Base-by-base conservation (phyloP, 2,888 invertebrate species). In the Cataglyphis albicans region DNA sequence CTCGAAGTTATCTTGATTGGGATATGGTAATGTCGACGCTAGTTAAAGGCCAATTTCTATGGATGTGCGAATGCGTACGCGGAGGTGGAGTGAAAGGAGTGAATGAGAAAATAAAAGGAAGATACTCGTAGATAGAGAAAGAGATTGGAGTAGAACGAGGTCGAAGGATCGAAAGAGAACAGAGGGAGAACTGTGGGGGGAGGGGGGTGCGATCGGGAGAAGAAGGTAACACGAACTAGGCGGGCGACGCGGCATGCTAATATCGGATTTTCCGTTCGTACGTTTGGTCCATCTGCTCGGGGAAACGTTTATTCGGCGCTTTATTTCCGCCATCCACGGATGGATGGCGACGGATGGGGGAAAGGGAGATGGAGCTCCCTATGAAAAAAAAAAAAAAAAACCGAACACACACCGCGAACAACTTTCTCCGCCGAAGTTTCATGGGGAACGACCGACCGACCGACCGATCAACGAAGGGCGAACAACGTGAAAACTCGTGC, bases 221-320 rank as follows among this genome's bases (percentile, higher is more conserved):
- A 84, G 89, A 84, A 82, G 82, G 88, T 73, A 91, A 91, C 91
- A 88, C 88, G 88, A 86, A 91, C 89, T 87, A 87, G 91, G 91
- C 87, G 91, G 91, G 84, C 80, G 82, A 68, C 63, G 81, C 48
- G 84, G 90, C 87, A 91, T 91, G 89, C 90, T 91, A 90, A 91
- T 91, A 88, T 89, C 87, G 90, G 88, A 90, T 91, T 89, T 91
- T 87, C 85, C 72, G 35, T 80, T 83, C 86, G 86, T 85, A 85
- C 81, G 89, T 81, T 86, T 84, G 86, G 87, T 87, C 88, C 90
- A 88, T 91, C 89, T 89, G 87, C 82, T 84, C 83, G 82, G 85
- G 85, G 89, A 86, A 89, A 85, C 89, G 87, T 90, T 90, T 89
- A 88, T 91, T 90, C 87, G 85, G 48, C 84, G 78, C 84, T 90